Evolutionary conservation across 2,797 vertebrate species (phyloP).

Genomic region (Leuciscus waleckii): DNA sequence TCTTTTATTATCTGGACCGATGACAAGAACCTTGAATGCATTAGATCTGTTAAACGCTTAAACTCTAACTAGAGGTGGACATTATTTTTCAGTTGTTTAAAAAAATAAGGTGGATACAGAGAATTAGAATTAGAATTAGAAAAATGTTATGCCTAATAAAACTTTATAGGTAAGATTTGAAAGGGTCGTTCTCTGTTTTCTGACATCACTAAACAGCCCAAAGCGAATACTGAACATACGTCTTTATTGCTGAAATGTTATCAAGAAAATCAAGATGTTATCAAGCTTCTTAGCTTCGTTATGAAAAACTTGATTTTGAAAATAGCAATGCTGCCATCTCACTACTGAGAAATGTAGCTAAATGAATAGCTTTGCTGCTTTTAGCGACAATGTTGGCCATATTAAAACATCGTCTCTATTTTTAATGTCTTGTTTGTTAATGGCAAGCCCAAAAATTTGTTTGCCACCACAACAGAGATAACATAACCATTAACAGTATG

Average conservation of each 20-base stretch:
- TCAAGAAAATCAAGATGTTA: background rate
- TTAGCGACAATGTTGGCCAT: background rate
- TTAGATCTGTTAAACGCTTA: background rate
- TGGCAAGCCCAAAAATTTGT: constrained; percentile 1
- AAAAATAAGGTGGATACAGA: no score
- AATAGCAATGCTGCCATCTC: background rate
- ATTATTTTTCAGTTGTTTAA: no score
- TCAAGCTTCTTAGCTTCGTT: background rate
- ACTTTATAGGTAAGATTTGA: no score
- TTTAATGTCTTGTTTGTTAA: background rate
- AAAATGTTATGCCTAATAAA: no score
- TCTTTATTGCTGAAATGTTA: background rate
- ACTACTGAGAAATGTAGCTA: background rate
- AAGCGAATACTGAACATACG: background rate
- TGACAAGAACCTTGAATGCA: background rate
- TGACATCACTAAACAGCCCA: background rate
- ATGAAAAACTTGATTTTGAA: background rate
- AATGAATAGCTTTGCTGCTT: background rate
- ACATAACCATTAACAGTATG: background rate
- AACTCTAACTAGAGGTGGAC: background rate
- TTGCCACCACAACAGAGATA: constrained; percentile 3
- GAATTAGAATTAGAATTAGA: background rate
- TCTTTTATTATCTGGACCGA: background rate
- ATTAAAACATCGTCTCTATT: background rate
- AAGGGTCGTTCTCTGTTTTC: background rate